Evolutionary conservation across 2,113 vertebrate species (phyloP).

Genomic region (Chinchilla lanigera): DNA sequence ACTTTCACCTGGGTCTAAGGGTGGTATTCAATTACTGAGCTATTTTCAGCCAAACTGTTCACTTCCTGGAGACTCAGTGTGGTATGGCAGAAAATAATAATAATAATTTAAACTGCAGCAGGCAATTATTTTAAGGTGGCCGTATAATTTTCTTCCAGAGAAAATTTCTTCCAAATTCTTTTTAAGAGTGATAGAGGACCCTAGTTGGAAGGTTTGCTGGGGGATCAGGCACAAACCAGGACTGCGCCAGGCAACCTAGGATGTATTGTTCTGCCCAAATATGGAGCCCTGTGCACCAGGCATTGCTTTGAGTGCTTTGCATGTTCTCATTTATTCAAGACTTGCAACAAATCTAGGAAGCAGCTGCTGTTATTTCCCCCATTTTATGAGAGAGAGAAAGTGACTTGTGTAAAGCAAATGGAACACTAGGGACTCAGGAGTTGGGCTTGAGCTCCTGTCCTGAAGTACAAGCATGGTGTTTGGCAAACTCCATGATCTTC

Average conservation of each 20-base stretch:
- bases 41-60: not conserved
- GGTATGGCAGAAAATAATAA: slow-evolving; percentile 36
- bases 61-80: slow-evolving; percentile 47
- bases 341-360: not conserved
- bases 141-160: slow-evolving; percentile 32
- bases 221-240: not conserved
- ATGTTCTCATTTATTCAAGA: not conserved
- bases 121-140: slow-evolving; percentile 13
- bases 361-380: not conserved
- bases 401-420: not conserved
- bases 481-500: not conserved
- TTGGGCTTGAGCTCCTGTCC: not conserved
- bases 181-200: not conserved
- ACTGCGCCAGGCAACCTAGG: not conserved
- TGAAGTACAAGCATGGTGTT: not conserved
- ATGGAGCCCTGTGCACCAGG: not conserved
- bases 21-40: not conserved
- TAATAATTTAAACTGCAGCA: not conserved
- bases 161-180: not conserved
- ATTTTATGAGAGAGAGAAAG: not conserved
- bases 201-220: not conserved
- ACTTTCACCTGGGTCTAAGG: not conserved
- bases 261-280: not conserved
- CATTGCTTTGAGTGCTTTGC: too few species aligned
- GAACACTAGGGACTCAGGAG: not conserved